Conservation (phyloP, 1,140 invertebrate species). For the Calliphora vicina region DNA sequence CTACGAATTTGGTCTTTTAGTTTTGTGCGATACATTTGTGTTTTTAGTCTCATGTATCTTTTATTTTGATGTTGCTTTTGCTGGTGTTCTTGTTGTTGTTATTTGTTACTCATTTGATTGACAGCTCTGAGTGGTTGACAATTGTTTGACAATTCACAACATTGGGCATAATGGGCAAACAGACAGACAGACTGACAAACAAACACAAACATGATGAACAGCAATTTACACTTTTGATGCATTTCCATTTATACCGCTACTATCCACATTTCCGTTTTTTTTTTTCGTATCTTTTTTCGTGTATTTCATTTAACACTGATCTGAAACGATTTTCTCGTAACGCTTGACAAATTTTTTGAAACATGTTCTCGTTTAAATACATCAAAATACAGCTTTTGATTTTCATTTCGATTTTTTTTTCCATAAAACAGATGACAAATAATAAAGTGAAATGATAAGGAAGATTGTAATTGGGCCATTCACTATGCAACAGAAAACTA, state of each 20-base stretch:
- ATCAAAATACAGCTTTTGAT: not conserved
- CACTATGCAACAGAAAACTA: not conserved
- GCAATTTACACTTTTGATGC: constrained; percentile 19
- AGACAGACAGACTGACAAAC: not conserved
- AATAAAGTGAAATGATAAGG: not conserved
- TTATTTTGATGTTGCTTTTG: not conserved
- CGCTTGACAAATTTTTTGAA: constrained; percentile 59
- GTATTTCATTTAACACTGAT: constrained; percentile 20
- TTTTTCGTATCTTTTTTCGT: too few relatives aligned
- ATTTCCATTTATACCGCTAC: constrained; percentile 14
- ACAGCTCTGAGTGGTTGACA: constrained; percentile 62
- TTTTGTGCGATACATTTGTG: not conserved
- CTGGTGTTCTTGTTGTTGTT: constrained; percentile 1
- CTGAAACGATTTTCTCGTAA: constrained; percentile 57
- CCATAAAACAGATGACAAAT: not conserved
- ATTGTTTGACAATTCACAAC: constrained; percentile 59
- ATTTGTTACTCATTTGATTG: constrained; percentile 50
- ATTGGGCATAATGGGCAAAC: constrained; percentile 25
- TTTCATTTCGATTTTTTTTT: not conserved
- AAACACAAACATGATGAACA: not conserved
- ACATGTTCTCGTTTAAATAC: constrained; percentile 50
- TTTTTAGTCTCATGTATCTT: not conserved
- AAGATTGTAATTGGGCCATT: not conserved
- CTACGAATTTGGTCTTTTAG: not conserved
- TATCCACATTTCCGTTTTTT: not conserved